Base-by-base conservation (phyloP, 2,113 vertebrate genomes). In the Physeter macrocephalus region DNA sequence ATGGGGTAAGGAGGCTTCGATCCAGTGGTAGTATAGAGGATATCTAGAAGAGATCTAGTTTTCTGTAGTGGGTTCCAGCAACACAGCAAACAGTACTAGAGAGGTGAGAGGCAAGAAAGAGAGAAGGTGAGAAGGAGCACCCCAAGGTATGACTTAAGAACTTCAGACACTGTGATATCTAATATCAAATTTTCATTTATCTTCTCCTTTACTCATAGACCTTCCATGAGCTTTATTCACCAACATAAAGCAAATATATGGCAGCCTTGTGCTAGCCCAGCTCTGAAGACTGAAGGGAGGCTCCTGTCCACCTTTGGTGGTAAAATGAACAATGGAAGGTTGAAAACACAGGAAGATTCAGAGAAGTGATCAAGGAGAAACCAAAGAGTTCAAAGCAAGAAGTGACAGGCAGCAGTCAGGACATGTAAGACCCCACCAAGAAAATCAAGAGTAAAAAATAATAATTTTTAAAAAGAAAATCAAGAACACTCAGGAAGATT, bases 341-440 rank as follows among this genome's bases (percentile, higher is more conserved):
- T 72, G 43, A 94, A 88, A 94, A 41, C 43, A 82, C 27, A 92
- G 21, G 29, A 74, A 94, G 69, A 84, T 25, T 88, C 75, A 88
- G 59, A 46, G 43, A 93, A 78, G 31, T 54, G 20, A 67, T 52
- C 31, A 61, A 59, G 18, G n/a, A 69, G 41, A 93, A 88, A 72
- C 61, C n/a, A 54, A 78, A 80, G 66, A 59, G 25, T 93, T 93
- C n/a, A 92, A 62, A 77, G 43, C 39, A 59, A 95, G 77, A 97
- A 78, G 23, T 21, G n/a, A 88, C 7, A 88, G 54, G 36, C 36
- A 83, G 67, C n/a, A 87, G 67, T 25, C 67, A 74, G 31, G 6
- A 77, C 18, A 3, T 21, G 5, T 49, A 39, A 88, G 52, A 61
- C 15, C 17, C 46, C 54, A 77, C 36, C 52, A 90, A 90, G 71